Evolutionary conservation across 1,140 invertebrate species (phyloP).

Genomic region (Chelonus insularis): DNA sequence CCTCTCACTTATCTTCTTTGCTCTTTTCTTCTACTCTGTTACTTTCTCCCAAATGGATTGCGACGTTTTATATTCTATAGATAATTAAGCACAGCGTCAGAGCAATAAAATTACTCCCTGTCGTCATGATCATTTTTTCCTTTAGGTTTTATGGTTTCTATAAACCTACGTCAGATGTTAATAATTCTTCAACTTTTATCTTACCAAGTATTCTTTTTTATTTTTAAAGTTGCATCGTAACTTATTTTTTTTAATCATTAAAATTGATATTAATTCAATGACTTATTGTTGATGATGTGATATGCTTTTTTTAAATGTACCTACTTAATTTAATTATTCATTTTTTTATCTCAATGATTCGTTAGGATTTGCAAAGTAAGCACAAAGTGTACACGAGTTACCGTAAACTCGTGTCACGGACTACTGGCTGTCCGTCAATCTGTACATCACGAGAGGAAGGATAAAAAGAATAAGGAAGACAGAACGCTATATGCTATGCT

Average conservation of each 20-base stretch:
- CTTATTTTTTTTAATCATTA: too few relatives aligned
- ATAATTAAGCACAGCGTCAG: too few relatives aligned
- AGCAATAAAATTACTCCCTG: too few relatives aligned
- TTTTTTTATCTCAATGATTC: background rate
- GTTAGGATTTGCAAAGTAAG: slow-evolving; percentile 22
- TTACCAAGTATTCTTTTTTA: too few relatives aligned
- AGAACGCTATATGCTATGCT: slow-evolving; percentile 23
- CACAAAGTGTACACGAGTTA: slow-evolving; percentile 11
- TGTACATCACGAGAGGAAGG: slow-evolving; percentile 26
- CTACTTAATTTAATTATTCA: too few relatives aligned
- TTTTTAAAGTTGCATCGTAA: background rate
- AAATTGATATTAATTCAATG: too few relatives aligned
- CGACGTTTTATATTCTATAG: background rate
- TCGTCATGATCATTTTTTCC: background rate
- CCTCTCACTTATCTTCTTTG: too few relatives aligned
- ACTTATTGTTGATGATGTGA: too few relatives aligned
- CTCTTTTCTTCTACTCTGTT: too few relatives aligned
- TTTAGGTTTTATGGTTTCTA: background rate
- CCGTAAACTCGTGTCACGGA: slow-evolving; percentile 42
- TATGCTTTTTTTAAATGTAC: too few relatives aligned
- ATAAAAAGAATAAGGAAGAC: background rate
- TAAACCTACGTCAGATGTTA: background rate
- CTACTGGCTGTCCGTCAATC: slow-evolving; percentile 54
- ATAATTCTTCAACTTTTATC: background rate
- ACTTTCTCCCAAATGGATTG: too few relatives aligned